Base-by-base conservation (phyloP, 2,888 invertebrate genomes). In the Lutraria lutraria region DNA sequence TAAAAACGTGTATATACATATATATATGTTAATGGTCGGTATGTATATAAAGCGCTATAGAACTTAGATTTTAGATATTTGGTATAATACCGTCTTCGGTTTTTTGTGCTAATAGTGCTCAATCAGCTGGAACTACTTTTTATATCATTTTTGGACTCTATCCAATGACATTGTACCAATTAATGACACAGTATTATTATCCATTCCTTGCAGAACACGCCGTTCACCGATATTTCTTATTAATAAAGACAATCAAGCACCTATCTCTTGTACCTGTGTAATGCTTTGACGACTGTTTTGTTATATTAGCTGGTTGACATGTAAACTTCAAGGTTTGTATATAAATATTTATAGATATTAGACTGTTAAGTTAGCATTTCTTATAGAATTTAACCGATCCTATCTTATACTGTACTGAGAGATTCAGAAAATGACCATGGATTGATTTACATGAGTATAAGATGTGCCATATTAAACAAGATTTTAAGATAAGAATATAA, bases 31-130 rank as follows among this genome's bases (percentile, higher is more conserved):
- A 68, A 68, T 68, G 25, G 8, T 43, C 43, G 43, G 43, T 68
- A 25, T 10, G 63, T 25, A 56, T n/a, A n/a, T 68, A 68, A 68
- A 25, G 10, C 31, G 3, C 76, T n/a, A 76, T 19, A 31, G 76
- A 25, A 68, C 76, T 76, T 16, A 76, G 76, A 76, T 76, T 76
- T 76, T 76, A 25, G 31, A 31, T 29, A 76, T 76, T 34, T 31
- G 29, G 34, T 76, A 43, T 43, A 43, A 43, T 43, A 76, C 21
- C 76, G 76, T 31, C 76, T 31, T 13, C 29, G 76, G 31, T 76
- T 76, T n/a, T n/a, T 76, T 76, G 34, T n/a, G 76, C 29, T 76
- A 31, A 34, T 31, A 16, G 29, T 76, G 76, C 31, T 16, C 76
- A 76, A 15, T 76, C 31, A 76, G 31, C 76, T 31, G 25, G 6